Evolutionary conservation across 2,888 invertebrate species (phyloP), one percentile per base, ranked within the genome.

Genomic region (Caenorhabditis sinica): DNA sequence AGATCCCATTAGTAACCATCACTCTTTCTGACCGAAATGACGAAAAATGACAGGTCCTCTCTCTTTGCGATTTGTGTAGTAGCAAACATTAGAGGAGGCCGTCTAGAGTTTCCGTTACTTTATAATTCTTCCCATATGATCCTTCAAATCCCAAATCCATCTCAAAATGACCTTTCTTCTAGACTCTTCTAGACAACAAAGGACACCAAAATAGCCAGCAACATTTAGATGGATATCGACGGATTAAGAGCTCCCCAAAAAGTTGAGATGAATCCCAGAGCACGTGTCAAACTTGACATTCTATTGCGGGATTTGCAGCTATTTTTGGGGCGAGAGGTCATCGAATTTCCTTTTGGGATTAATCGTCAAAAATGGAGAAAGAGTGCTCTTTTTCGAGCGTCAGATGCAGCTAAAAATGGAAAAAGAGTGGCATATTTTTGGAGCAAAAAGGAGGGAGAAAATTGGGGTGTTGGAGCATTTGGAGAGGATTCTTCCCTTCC

Each of bases 281-380:
- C 28, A 36, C 51, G 51, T 53, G 68, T 36, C 23, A 61, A 23
- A 13, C 20, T 51, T 51, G 51, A 51, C 51, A 51, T 51, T 51
- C 51, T n/a, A n/a, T n/a, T n/a, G n/a, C n/a, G n/a, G 33, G 33
- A 33, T 33, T 65, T 65, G 33, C 45, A 43, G 13, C 61, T 49
- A 73, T 56, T 51, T 49, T 28, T 8, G 36, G 63, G 33, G 30
- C 40, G 43, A 40, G 20, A 13, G 53, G 53, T n/a, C n/a, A n/a
- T n/a, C n/a, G n/a, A 68, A 72, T 72, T 71, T 71, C 71, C 79
- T 79, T 69, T 77, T 77, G 63, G 79, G 79, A 79, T 71, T 72
- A 63, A 51, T 40, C 56, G 53, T 53, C 63, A 33, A 28, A 71
- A 71, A 75, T 15, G 40, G 36, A 20, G 23, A 61, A 23, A 13